phyloP scores from a whole-genome alignment of 2,113 vertebrate species.

The Rynchops niger region DNA sequence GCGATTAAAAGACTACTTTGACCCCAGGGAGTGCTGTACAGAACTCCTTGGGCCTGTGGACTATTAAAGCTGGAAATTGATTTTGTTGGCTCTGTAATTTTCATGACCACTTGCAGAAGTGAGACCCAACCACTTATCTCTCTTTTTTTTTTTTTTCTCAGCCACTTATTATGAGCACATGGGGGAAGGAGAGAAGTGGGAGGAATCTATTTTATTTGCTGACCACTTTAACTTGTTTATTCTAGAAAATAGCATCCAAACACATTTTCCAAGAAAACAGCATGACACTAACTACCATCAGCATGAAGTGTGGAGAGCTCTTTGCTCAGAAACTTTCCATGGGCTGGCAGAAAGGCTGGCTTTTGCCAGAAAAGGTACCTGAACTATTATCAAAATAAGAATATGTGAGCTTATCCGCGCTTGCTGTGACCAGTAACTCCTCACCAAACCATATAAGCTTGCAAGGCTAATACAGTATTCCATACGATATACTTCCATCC shows the following conservation, averaged over 20 bases:
- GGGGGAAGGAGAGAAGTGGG: conserved; percentile 20
- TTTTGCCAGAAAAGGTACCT: background rate
- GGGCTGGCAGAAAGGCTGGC: background rate
- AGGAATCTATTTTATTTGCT: conserved; percentile 59
- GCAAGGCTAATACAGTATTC: background rate
- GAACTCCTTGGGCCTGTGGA: background rate
- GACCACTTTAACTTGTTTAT: conserved; percentile 48
- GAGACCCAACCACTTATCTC: background rate
- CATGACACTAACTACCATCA: background rate
- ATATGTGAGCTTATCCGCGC: background rate
- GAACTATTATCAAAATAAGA: background rate
- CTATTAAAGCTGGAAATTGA: conserved; percentile 4
- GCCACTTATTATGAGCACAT: background rate
- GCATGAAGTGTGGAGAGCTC: background rate
- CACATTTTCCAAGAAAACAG: conserved; percentile 49
- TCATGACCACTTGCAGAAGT: conserved; percentile 18
- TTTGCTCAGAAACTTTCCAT: background rate
- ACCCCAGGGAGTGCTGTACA: background rate
- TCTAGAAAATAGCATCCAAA: conserved; percentile 45
- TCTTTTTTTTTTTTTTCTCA: background rate
- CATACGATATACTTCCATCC: background rate
- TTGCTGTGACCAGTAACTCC: background rate
- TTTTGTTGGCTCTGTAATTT: conserved; percentile 28
- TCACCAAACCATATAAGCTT: background rate
- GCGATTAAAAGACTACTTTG: background rate